phyloP scores from a whole-genome alignment of 2,113 vertebrate genomes.

The Mus pahari region DNA sequence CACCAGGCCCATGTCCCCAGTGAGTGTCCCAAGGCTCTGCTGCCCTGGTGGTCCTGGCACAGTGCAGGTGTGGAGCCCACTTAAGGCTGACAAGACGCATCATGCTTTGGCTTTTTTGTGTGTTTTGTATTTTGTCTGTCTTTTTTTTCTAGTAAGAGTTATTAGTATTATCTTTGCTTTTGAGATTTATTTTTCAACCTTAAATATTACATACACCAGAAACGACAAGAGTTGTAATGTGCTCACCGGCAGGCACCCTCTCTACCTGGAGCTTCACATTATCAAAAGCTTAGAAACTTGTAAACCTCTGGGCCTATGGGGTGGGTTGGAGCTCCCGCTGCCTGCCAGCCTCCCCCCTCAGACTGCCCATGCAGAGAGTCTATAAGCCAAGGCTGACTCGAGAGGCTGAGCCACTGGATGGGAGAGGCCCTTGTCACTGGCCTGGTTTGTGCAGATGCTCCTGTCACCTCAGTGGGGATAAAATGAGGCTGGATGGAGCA shows the following conservation, averaged over 20 bases:
- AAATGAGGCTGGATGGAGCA: not conserved
- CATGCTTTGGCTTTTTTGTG: constrained; percentile 99
- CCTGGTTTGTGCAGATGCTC: not conserved
- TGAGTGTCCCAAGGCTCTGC: constrained; percentile 79
- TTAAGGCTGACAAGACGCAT: constrained; percentile 93
- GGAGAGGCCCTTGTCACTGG: not conserved
- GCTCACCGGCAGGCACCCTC: constrained; percentile 85
- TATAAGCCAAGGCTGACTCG: not conserved
- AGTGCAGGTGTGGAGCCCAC: constrained; percentile 91
- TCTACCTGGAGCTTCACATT: constrained; percentile 91
- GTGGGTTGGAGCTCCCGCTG: not conserved
- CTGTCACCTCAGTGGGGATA: not conserved
- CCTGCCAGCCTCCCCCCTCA: not conserved
- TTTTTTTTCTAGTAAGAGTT: constrained; percentile 82
- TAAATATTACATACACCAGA: constrained; percentile 92
- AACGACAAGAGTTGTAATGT: constrained; percentile 89
- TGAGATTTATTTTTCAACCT: constrained; percentile 85
- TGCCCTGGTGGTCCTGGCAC: constrained; percentile 85
- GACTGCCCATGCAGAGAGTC: not conserved
- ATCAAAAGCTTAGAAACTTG: constrained; percentile 88
- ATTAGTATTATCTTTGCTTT: constrained; percentile 82
- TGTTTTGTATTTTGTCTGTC: no score
- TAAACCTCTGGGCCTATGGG: constrained; percentile 86
- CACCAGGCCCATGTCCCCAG: constrained; percentile 86
- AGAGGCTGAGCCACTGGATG: not conserved